These are phyloP conservation scores for Hystrix cristata DNA, from an alignment of 2,113 vertebrate species.

Conservation along the genomic window DNA sequence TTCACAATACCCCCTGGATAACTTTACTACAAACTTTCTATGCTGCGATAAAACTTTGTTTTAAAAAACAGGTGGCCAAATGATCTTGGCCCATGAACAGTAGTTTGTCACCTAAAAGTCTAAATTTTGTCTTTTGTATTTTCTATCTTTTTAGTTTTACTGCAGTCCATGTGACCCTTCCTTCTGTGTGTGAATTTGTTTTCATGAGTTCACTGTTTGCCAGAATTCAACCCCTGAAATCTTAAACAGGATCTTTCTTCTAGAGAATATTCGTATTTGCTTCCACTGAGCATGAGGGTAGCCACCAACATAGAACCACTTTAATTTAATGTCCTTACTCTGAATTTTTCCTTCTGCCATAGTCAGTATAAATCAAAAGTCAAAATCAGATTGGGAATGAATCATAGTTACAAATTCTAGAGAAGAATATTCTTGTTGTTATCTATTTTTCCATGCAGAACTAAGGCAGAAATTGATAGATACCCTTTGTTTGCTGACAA, in stretches of 20 bases:
- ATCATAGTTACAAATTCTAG: not conserved
- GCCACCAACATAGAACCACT: not conserved
- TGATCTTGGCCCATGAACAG: not conserved
- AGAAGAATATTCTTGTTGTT: not conserved
- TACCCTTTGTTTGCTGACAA: not conserved
- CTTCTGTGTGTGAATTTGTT: not conserved
- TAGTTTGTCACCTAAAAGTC: not conserved
- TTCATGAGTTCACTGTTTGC: not conserved
- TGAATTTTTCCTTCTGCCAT: not conserved
- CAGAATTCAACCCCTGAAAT: not conserved
- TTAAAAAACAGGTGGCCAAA: not conserved
- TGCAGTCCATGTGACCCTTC: not conserved
- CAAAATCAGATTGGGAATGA: not conserved
- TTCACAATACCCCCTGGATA: not conserved
- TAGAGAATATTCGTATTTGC: not conserved
- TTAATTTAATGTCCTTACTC: not conserved
- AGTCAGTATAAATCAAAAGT: not conserved
- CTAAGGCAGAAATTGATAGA: not conserved
- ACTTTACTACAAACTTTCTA: not conserved
- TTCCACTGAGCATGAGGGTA: not conserved
- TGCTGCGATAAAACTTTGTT: not conserved
- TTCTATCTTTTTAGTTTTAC: not conserved
- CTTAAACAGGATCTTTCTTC: not conserved
- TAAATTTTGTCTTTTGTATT: not conserved
- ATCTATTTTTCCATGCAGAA: constrained; percentile 7